These are phyloP conservation scores for Micropterix aruncella DNA, from an alignment of 2,888 invertebrate genomes.

Conservation along the genomic window DNA sequence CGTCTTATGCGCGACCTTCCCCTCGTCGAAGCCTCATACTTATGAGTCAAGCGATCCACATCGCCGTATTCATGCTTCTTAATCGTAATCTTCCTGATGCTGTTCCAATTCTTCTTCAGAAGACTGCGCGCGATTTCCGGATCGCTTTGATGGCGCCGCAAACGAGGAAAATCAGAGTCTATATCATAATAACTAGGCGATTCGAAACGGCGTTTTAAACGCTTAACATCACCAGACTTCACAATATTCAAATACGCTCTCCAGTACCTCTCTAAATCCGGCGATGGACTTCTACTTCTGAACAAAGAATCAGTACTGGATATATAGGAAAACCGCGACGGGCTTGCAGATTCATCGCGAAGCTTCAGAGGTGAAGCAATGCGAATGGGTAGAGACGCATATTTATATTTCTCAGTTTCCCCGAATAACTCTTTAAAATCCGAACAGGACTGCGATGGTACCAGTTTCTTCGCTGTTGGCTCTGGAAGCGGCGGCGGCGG, in stretches of 20 bases:
- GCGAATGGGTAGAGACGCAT: constrained; percentile 36
- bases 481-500: constrained; percentile 15
- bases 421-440: constrained; percentile 74
- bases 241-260: constrained; percentile 54
- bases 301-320: constrained; percentile 53
- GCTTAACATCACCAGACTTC: constrained; percentile 63
- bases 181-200: constrained; percentile 37
- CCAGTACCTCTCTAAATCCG: constrained; percentile 57
- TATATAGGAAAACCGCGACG: constrained; percentile 26
- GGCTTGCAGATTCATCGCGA: constrained; percentile 23
- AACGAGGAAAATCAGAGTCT: constrained; percentile 21
- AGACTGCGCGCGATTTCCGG: constrained; percentile 55
- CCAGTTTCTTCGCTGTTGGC: constrained; percentile 22
- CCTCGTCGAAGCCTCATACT: constrained; percentile 40
- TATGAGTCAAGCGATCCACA: constrained; percentile 44
- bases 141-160: constrained; percentile 61
- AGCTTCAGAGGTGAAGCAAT: constrained; percentile 24
- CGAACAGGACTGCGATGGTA: constrained; percentile 54
- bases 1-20: constrained; percentile 29
- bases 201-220: constrained; percentile 68
- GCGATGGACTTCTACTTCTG: constrained; percentile 59
- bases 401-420: constrained; percentile 48
- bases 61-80: constrained; percentile 39
- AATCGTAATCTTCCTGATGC: constrained; percentile 29
- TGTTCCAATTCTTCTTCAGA: constrained; percentile 32